Base-by-base conservation (phyloP, 2,113 vertebrate species). In the Pangasianodon gigas region DNA sequence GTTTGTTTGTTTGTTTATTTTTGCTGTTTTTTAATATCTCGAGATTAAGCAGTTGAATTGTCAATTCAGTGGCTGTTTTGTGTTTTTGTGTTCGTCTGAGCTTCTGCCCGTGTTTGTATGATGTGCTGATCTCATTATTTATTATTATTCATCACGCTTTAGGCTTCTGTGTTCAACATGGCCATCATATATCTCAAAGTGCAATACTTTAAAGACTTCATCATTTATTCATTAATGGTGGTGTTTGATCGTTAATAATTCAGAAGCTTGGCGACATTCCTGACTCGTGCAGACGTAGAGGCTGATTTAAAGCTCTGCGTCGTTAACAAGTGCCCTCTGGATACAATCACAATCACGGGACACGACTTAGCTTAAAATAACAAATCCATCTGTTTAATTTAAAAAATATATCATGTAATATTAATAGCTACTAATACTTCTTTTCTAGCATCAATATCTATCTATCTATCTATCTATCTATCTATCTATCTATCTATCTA, bases 231-330 rank as follows among this genome's bases (percentile, higher is more conserved):
- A 89, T 75, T 89, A 85, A 84, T 48, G 65, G 69, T 44, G 65
- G 41, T 91, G 86, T 91, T 91, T 85, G 62, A 26, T 46, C 4
- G 41, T 91, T 88, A 91, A 88, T 90, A 88, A 88, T 90, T 87
- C 41, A 91, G 56, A 52, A 86, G 74, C 82, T 41, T 69, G 32
- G 32, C 51, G 13, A 88, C 85, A 60, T 81, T 54, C 82, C 77
- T 85, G 41, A 18, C 32, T 80, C 81, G 29, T 29, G 32, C 82
- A 90, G 85, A 51, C 48, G 54, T 89, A 46, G 29, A 80, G 77
- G 62, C 85, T 52, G 37, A 84, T 74, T 85, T 84, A 44, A n/a
- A 74, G 71, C 48, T 86, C 84, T 32, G 75, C 37, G 26, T 62
- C 32, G 60, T 71, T 88, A 60, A 13, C 65, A 32, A 87, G 79